These are phyloP conservation scores for Listrodromus nycthemerus DNA, from an alignment of 2,888 invertebrate genomes.

Conservation along the genomic window DNA sequence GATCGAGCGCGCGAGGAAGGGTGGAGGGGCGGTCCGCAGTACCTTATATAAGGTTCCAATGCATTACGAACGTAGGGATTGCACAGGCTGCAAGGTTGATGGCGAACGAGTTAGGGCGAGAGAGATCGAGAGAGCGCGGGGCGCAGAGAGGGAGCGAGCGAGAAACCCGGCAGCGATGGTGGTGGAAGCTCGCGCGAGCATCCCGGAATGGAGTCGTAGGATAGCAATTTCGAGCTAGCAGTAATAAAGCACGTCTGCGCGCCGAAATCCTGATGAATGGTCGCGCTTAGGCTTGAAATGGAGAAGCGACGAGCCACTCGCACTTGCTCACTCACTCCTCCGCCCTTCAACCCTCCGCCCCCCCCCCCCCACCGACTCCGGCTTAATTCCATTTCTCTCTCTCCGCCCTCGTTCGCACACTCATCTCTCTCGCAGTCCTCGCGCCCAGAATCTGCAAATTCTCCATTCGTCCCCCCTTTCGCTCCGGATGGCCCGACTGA, in stretches of 20 bases:
- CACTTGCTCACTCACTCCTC: slow-evolving; percentile 79
- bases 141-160: slow-evolving; percentile 43
- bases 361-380: slow-evolving; percentile 52
- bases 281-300: slow-evolving; percentile 85
- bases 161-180: slow-evolving; percentile 62
- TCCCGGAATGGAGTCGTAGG: slow-evolving; percentile 84
- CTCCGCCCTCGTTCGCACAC: slow-evolving; percentile 37
- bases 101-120: slow-evolving; percentile 50
- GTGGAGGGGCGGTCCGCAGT: slow-evolving; percentile 36
- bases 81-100: slow-evolving; percentile 54
- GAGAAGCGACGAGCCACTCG: slow-evolving; percentile 84
- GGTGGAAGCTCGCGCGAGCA: slow-evolving; percentile 73
- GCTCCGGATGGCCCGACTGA: slow-evolving; percentile 65
- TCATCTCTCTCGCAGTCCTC: slow-evolving; percentile 33
- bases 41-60: slow-evolving; percentile 82
- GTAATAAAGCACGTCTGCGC: slow-evolving; percentile 85
- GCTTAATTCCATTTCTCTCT: slow-evolving; percentile 63
- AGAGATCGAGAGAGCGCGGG: slow-evolving; percentile 7
- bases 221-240: slow-evolving; percentile 84
- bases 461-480: slow-evolving; percentile 62
- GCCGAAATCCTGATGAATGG: slow-evolving; percentile 85
- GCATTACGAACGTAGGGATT: slow-evolving; percentile 77
- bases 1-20: slow-evolving; percentile 72
- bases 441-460: slow-evolving; percentile 59
- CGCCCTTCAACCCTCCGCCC: background rate